Evolutionary conservation across 2,113 vertebrate species (phyloP), one percentile per base, ranked within the genome.

Genomic region (Irena cyanogastra): DNA sequence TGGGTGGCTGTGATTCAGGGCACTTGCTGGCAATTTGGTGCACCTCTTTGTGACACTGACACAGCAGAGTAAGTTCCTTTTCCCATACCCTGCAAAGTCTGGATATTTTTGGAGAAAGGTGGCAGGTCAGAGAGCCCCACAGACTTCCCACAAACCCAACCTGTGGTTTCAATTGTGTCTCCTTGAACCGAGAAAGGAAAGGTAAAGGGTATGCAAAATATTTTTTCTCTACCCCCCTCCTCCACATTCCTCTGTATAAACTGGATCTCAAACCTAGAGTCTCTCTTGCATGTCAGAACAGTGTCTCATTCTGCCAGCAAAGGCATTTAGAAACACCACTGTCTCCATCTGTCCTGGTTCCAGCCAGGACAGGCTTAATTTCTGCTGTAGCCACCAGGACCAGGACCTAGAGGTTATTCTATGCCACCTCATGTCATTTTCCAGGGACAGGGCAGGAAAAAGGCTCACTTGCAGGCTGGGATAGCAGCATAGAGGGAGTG

Each of bases 31-130:
- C n/a, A 66, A 13, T 37, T 65, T 37, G 19, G 22, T 86, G 89
- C 63, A 37, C 28, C 16, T 70, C 42, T 77, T 61, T 45, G 35
- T 75, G 47, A 59, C 56, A 70, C 5, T 24, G 42, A 54, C 59
- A 71, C 2, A 49, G 60, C 1, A 6, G 30, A 72, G 33, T 30
- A 81, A 74, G 30, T n/a, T 74, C 66, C 94, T 97, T 96, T 97
- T 97, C 96, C 97, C 49, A 49, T 24, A 49, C 4, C 16, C 15
- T 37, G 81, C 78, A 95, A 98, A 91, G 76, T 98, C 97, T 89
- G 49, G 95, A 95, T 74, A 96, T 31, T 82, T 98, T 95, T 98
- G 96, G n/a, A 98, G 97, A 37, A 98, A 82, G 39, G 89, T 61
- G 95, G 96, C 63, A 98, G 86, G 76, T 97, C 96, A n/a, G 97